Conservation (phyloP, 1,140 invertebrate species). For the Cydia splendana region DNA sequence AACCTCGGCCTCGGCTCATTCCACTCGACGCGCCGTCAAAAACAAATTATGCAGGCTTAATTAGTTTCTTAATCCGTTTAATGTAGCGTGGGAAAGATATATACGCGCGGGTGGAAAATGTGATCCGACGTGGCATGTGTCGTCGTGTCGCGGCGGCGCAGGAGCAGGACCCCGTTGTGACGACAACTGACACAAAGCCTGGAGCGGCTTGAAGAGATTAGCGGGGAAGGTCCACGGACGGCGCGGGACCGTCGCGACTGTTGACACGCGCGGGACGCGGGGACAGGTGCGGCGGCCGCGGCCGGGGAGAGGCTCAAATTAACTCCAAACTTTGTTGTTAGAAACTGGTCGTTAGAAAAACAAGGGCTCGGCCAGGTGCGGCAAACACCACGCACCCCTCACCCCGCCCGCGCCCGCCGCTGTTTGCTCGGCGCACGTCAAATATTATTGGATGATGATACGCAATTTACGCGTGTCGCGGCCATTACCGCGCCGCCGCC, state of each 20-base stretch:
- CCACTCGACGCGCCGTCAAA: constrained; percentile 5
- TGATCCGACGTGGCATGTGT: constrained; percentile 16
- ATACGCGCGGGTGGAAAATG: constrained; percentile 7
- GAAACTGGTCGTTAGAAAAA: constrained; percentile 31
- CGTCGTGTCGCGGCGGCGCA: background rate
- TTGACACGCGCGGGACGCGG: background rate
- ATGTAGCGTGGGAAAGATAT: constrained; percentile 29
- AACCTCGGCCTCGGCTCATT: constrained; percentile 12
- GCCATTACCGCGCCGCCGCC: constrained; percentile 3
- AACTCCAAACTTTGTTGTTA: constrained; percentile 31
- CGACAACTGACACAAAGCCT: constrained; percentile 7
- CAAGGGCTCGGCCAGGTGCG: constrained; percentile 16
- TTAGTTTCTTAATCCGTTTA: constrained; percentile 31
- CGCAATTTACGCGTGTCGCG: constrained; percentile 56
- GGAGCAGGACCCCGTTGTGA: background rate
- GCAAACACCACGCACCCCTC: constrained; percentile 36
- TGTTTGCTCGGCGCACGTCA: constrained; percentile 49
- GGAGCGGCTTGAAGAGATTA: background rate
- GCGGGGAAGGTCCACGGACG: background rate
- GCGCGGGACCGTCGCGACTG: background rate
- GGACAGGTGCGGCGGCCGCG: background rate
- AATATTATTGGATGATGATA: constrained; percentile 68
- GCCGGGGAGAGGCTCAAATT: constrained; percentile 9
- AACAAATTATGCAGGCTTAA: constrained; percentile 30
- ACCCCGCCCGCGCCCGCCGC: constrained; percentile 18